These are phyloP conservation scores for Acrocephalus kingi DNA, from an alignment of 2,113 vertebrate species.

Conservation along the genomic window DNA sequence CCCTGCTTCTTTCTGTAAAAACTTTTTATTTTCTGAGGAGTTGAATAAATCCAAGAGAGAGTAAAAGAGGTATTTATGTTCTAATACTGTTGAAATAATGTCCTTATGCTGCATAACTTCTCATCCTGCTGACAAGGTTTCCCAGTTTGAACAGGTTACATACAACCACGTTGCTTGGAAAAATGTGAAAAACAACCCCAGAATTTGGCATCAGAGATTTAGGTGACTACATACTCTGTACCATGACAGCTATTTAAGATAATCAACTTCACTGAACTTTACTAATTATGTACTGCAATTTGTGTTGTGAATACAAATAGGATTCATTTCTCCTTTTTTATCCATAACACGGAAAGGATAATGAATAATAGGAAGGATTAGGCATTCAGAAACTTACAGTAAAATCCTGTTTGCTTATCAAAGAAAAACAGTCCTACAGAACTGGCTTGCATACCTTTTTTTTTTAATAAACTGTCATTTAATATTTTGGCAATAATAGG, in stretches of 20 bases:
- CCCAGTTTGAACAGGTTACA: background rate
- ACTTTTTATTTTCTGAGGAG: background rate
- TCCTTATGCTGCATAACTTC: slow-evolving; percentile 14
- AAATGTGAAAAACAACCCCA: background rate
- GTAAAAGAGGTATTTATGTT: background rate
- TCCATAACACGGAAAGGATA: background rate
- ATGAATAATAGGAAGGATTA: background rate
- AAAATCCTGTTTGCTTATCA: slow-evolving; percentile 47
- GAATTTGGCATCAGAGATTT: background rate
- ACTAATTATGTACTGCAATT: background rate
- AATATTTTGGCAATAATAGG: background rate
- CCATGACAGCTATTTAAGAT: background rate
- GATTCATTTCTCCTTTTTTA: background rate
- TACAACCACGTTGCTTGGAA: background rate
- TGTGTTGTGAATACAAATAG: background rate
- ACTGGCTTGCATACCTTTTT: background rate
- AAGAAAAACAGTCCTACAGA: background rate
- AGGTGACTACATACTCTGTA: background rate
- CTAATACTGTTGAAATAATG: slow-evolving; percentile 37
- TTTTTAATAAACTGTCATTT: background rate
- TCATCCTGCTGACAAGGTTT: slow-evolving; percentile 18
- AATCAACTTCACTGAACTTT: background rate
- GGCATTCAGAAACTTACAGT: slow-evolving; percentile 19
- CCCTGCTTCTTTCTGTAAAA: background rate
- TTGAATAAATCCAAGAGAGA: background rate